Percentiles rank a stretch among this genome's conserved stretches.
Conservation (phyloP, 2,113 vertebrate species). For the Hipposideros armiger region DNA sequence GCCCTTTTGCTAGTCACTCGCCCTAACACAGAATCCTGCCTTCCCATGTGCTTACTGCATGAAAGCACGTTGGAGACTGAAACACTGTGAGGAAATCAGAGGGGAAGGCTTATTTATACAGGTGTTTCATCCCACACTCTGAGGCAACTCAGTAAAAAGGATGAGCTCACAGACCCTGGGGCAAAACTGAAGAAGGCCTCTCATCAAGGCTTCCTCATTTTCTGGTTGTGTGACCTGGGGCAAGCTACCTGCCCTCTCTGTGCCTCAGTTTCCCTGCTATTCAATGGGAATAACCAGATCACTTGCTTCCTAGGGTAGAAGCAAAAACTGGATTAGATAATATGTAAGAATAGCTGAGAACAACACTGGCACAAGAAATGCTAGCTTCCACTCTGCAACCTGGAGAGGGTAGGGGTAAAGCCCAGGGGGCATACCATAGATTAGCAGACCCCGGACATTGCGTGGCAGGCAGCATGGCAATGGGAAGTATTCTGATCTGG, state of each 20-base stretch:
- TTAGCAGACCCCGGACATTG: neutral
- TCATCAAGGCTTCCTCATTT: neutral
- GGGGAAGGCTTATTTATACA: neutral
- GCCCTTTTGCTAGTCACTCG: neutral
- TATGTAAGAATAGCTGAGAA: no score
- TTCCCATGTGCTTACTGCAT: fast-evolving
- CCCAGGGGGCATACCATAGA: fast-evolving
- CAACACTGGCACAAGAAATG: fast-evolving
- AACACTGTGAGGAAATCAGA: fast-evolving
- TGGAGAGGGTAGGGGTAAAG: neutral
- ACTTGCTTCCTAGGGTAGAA: neutral
- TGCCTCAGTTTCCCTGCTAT: neutral
- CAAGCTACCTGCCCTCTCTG: neutral
- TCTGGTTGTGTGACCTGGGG: neutral
- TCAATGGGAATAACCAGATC: neutral
- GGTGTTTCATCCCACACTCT: neutral
- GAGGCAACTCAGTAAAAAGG: neutral
- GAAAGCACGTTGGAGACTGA: neutral
- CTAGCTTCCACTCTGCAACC: fast-evolving
- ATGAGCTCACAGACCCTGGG: neutral
- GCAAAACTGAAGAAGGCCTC: neutral
- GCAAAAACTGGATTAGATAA: neutral
- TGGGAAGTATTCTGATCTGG: neutral
- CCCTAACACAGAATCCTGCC: neutral
- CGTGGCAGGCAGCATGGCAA: neutral